phyloP scores from a whole-genome alignment of 1,140 invertebrate genomes.

The Varroa destructor region DNA sequence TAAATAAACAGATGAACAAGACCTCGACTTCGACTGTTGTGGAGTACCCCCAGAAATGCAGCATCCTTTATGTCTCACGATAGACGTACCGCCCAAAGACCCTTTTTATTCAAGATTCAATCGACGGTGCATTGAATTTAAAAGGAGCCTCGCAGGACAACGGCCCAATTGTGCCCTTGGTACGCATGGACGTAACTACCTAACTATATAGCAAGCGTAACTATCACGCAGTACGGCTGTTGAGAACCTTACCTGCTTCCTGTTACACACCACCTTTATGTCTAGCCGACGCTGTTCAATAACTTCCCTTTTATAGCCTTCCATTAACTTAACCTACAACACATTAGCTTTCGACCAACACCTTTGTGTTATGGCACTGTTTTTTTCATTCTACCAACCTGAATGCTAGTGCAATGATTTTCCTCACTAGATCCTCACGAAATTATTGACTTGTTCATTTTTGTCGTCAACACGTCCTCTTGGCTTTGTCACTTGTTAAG shows the following conservation, averaged over 20 bases:
- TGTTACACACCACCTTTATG: background rate
- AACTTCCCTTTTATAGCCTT: background rate
- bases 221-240: too few relatives aligned
- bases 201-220: too few relatives aligned
- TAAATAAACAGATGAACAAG: conserved; percentile 31
- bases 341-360: too few relatives aligned
- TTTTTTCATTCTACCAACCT: too few relatives aligned
- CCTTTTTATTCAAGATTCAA: conserved; percentile 71
- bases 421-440: too few relatives aligned
- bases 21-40: conserved; percentile 35
- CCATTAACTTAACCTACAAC: too few relatives aligned
- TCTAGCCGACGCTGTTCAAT: conserved; percentile 3
- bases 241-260: too few relatives aligned
- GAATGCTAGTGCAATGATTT: too few relatives aligned
- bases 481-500: too few relatives aligned
- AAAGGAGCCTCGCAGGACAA: conserved; percentile 44
- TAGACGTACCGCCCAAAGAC: conserved; percentile 70
- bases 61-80: conserved; percentile 80
- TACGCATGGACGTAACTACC: conserved; percentile 35
- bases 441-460: too few relatives aligned
- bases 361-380: too few relatives aligned
- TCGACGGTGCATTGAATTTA: conserved; percentile 44
- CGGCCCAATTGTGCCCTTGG: conserved; percentile 44
- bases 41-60: conserved; percentile 24
- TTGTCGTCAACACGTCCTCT: too few relatives aligned